Evolutionary conservation across 2,888 invertebrate species (phyloP).

Genomic region (Danaus chrysippus): DNA sequence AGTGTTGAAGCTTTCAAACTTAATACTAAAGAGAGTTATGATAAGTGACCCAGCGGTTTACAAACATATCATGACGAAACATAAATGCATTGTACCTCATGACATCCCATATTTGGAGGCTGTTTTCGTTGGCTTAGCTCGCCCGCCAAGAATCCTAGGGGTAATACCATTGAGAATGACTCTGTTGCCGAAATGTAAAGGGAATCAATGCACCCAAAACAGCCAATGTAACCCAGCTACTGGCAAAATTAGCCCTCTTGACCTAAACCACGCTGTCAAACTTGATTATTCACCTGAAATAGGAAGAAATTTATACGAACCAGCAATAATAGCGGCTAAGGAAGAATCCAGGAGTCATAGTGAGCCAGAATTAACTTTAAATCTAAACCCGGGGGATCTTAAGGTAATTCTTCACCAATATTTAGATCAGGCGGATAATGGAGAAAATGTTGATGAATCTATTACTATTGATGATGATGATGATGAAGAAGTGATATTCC

Average conservation of each 20-base stretch:
- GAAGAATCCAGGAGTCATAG: no score
- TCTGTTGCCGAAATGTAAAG: slow-evolving; percentile 27
- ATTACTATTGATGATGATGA: not conserved
- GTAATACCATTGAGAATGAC: slow-evolving; percentile 50
- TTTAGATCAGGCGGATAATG: not conserved
- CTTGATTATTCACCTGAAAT: not conserved
- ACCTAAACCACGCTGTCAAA: not conserved
- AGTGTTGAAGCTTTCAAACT: slow-evolving; percentile 38
- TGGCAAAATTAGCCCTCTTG: not conserved
- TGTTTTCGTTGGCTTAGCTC: slow-evolving; percentile 42
- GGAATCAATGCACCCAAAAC: not conserved
- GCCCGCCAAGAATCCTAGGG: slow-evolving; percentile 50
- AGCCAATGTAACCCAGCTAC: not conserved
- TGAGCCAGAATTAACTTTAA: not conserved
- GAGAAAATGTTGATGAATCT: not conserved
- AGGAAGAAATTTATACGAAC: no score
- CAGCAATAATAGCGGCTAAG: no score
- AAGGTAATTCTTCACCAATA: not conserved
- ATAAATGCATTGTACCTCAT: slow-evolving; percentile 29
- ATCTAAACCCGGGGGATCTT: not conserved
- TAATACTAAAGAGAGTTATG: slow-evolving; percentile 49
- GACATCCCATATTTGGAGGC: slow-evolving; percentile 45
- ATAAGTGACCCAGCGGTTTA: slow-evolving; percentile 45
- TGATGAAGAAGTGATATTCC: slow-evolving; percentile 8
- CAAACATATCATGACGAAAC: slow-evolving; percentile 28